Percentiles rank a stretch among this genome's conserved stretches.
phyloP scores from a whole-genome alignment of 2,113 vertebrate species.

The Psittacara wagleri region DNA sequence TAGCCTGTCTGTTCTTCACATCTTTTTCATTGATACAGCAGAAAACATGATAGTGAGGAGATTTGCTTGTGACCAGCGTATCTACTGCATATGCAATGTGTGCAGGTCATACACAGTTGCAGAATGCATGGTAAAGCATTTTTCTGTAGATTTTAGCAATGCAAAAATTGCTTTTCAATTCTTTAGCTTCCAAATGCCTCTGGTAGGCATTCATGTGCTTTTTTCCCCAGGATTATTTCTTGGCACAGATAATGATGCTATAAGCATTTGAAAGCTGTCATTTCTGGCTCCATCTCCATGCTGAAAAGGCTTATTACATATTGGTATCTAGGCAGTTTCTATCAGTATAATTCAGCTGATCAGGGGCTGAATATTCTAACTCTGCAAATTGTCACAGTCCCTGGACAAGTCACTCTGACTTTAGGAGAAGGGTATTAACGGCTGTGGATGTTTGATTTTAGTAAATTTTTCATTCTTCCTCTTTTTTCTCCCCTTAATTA shows the following conservation, averaged over 20 bases:
- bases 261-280: slow-evolving; percentile 27
- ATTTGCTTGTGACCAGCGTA: background rate
- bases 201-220: background rate
- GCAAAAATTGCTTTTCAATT: background rate
- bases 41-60: background rate
- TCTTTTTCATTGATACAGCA: background rate
- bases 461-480: background rate
- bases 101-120: background rate
- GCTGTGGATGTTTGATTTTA: background rate
- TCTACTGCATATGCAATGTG: background rate
- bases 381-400: background rate
- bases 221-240: slow-evolving; percentile 13
- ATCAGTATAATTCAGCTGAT: background rate
- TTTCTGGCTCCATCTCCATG: background rate
- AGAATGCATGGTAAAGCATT: background rate
- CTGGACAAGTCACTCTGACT: background rate
- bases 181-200: background rate
- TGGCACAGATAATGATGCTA: background rate
- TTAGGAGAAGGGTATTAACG: background rate
- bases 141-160: background rate
- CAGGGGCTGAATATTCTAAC: background rate
- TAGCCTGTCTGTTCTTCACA: background rate
- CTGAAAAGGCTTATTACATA: slow-evolving; percentile 19
- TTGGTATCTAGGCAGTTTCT: background rate
- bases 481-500: background rate